Base-by-base conservation (phyloP, 92 coral and sea anemone genomes). In the Palythoa grandis region DNA sequence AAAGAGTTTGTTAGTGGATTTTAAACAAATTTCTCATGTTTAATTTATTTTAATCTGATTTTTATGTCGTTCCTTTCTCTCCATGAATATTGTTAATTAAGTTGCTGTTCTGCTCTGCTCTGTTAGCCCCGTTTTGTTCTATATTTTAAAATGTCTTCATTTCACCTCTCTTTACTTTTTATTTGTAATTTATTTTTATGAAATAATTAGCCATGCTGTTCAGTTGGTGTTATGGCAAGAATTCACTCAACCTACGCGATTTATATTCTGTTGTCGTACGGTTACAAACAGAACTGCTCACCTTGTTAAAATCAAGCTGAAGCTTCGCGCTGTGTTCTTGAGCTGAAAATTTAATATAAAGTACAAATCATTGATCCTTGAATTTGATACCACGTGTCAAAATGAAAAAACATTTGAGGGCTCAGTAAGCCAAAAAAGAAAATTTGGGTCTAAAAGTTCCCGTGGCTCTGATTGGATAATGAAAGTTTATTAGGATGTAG, bases 231-330 rank as follows among this genome's bases (percentile, higher is more conserved):
- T 5, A 11, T 3, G 9, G 50, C 7, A 43, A 43, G 50, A 43
- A 8, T 43, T 43, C 9, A 29, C 9, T 43, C 3, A 43, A 43
- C 50, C 50, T 43, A 5, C 9, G 9, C 9, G 12, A 66, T 66
- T 11, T 12, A 66, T 66, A 20, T 9, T 13, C 37, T 53, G 13
- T 24, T 7, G 17, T 24, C 16, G 11, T 47, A 54, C 25, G 35
- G 39, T 11, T 58, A 11, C 0, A 7, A 76, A 60, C 23, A 20
- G 24, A 52, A 76, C 7, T 39, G 52, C 87, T 70, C 77, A 93
- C 97, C 90, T 93, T 93, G 73, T 93, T 94, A 58, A 92, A 93
- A n/a, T 82, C 87, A 83, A 87, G 84, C 56, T 66, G 86, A 58
- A 88, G 86, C 78, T 84, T 91, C 37, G 91, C 66, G 37, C 69